phyloP scores from a whole-genome alignment of 2,797 vertebrate species.

The Rhynchonycteris naso region DNA sequence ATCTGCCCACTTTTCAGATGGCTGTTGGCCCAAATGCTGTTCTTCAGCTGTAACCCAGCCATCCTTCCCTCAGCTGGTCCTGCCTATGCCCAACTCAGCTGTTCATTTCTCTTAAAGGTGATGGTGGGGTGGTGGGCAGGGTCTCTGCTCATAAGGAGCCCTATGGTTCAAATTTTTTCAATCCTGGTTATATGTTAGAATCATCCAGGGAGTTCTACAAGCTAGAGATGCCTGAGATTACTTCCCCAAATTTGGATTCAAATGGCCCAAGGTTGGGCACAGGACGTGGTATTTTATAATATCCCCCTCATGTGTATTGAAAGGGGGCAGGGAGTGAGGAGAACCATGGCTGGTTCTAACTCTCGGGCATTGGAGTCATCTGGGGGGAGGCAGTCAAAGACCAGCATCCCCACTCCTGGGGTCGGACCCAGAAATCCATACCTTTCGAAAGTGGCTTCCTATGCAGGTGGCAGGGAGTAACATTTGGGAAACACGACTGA shows the following conservation, averaged over 20 bases:
- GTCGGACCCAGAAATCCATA: not conserved
- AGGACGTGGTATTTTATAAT: not conserved
- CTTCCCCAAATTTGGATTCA: not conserved
- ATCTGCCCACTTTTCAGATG: rapidly evolving
- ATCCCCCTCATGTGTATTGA: too few species aligned
- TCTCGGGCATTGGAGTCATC: not conserved
- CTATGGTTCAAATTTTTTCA: not conserved
- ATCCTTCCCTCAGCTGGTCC: not conserved
- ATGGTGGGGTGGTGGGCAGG: not conserved
- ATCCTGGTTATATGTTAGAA: not conserved
- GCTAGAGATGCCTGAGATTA: not conserved
- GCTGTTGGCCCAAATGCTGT: not conserved
- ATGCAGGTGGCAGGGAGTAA: not conserved
- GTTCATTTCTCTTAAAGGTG: not conserved
- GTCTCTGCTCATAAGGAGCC: not conserved
- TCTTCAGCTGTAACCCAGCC: not conserved
- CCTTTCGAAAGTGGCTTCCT: not conserved
- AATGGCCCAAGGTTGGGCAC: rapidly evolving
- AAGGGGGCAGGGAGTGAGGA: not conserved
- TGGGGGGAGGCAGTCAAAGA: not conserved
- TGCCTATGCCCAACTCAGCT: rapidly evolving
- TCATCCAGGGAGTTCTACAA: too few species aligned
- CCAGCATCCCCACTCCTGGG: rapidly evolving
- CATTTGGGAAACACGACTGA: rapidly evolving
- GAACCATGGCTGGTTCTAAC: not conserved